Conservation (phyloP, 2,888 invertebrate species). For the Blera fallax region DNA sequence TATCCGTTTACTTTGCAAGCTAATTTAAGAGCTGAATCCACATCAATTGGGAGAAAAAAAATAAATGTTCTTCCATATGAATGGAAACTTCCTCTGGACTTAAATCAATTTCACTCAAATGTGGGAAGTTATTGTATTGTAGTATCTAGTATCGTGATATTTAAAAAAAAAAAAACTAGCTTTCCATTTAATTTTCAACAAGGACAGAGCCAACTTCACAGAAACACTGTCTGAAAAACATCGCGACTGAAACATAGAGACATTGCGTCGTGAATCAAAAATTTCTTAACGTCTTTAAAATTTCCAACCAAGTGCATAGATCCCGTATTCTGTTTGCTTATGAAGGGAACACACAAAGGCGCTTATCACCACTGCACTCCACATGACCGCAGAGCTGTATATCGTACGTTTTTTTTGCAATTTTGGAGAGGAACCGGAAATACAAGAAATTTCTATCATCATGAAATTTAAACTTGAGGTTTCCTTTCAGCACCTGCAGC, state of each 20-base stretch:
- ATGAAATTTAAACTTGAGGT: constrained; percentile 50
- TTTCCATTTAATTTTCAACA: no score
- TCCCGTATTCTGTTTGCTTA: background rate
- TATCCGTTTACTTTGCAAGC: no score
- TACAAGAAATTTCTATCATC: constrained; percentile 59
- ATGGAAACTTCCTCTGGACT: no score
- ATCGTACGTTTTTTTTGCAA: background rate
- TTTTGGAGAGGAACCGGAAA: constrained; percentile 54
- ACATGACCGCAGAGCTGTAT: constrained; percentile 25
- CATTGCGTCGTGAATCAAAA: background rate
- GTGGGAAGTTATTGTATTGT: no score
- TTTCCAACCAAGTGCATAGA: constrained; percentile 5
- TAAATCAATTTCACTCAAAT: no score
- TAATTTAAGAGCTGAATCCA: no score
- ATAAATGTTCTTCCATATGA: no score
- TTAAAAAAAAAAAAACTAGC: no score
- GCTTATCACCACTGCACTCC: constrained; percentile 14
- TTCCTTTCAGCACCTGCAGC: constrained; percentile 20
- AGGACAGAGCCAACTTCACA: no score
- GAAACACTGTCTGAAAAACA: no score
- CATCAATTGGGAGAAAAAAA: no score
- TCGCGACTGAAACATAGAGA: background rate
- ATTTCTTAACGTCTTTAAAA: background rate
- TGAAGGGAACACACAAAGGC: background rate
- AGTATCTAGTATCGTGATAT: no score